Evolutionary conservation across 2,888 invertebrate genomes (phyloP).

Genomic region (Tachina grossa): DNA sequence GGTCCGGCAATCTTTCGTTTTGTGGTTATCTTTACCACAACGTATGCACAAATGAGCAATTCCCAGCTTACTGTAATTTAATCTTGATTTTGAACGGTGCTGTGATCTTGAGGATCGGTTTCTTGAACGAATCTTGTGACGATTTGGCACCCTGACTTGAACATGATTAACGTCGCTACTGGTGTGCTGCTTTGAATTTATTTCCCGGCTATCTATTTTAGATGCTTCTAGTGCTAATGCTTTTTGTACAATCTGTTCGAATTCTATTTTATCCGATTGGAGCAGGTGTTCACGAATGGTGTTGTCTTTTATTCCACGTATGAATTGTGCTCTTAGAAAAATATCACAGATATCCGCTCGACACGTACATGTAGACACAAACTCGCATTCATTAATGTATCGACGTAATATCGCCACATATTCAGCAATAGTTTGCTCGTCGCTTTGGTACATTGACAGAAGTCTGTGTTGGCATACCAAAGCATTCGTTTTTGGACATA

Average conservation of each 20-base stretch:
- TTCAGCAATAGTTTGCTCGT: constrained; percentile 4
- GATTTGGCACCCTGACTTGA: neutral
- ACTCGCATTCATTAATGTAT: neutral
- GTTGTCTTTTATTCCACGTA: neutral
- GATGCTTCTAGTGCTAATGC: neutral
- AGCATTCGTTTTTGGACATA: constrained; percentile 22
- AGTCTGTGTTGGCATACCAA: constrained; percentile 31
- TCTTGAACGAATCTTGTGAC: neutral
- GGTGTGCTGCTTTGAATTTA: neutral
- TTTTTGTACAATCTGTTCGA: neutral
- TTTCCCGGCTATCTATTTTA: constrained; percentile 2
- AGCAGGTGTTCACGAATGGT: neutral
- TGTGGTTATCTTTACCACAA: constrained; percentile 41
- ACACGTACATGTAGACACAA: neutral
- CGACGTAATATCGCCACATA: constrained; percentile 1
- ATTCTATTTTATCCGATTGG: neutral
- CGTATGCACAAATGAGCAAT: neutral
- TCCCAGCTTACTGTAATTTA: neutral
- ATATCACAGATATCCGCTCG: neutral
- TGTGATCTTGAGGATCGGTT: neutral
- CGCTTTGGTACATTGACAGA: neutral
- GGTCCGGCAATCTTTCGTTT: neutral
- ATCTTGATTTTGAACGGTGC: neutral
- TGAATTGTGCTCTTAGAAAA: constrained; percentile 1
- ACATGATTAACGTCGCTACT: neutral